A percentile compares a stretch with the other conserved stretches of the same genome.
Conservation (phyloP, 1,140 invertebrate genomes). For the Bombus confusus region DNA sequence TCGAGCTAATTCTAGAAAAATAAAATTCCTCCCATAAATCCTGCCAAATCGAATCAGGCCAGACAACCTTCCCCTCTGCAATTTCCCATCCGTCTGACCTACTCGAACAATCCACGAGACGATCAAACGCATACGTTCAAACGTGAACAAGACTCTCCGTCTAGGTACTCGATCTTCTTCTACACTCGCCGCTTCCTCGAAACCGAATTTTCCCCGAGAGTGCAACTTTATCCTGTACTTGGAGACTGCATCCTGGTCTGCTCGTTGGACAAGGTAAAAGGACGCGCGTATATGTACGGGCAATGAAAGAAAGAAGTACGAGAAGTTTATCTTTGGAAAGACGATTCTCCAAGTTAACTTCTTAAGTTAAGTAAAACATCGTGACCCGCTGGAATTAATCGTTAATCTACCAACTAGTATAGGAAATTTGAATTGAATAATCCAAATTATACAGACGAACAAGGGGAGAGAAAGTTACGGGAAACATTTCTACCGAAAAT, state of each 20-base stretch:
- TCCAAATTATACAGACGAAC: not conserved
- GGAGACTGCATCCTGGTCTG: not conserved
- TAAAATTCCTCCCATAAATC: not conserved
- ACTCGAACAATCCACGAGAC: not conserved
- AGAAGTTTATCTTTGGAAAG: no score
- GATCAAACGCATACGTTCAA: not conserved
- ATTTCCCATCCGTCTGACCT: not conserved
- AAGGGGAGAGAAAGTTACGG: no score
- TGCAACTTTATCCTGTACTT: not conserved
- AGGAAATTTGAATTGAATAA: not conserved
- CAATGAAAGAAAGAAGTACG: not conserved
- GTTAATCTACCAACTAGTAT: no score
- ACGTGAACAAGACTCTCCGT: not conserved
- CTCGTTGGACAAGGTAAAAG: not conserved
- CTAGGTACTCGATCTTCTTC: not conserved
- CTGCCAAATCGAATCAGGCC: not conserved
- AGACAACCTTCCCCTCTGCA: not conserved
- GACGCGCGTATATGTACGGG: not conserved
- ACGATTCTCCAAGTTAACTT: no score
- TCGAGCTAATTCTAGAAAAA: not conserved
- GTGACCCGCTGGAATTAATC: no score
- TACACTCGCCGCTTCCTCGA: not conserved
- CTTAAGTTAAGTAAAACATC: no score
- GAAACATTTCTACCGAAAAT: not conserved
- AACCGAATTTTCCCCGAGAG: conserved; percentile 1